Evolutionary conservation across 92 coral and sea anemone species (phyloP).

Genomic region (Paragorgia papillata): DNA sequence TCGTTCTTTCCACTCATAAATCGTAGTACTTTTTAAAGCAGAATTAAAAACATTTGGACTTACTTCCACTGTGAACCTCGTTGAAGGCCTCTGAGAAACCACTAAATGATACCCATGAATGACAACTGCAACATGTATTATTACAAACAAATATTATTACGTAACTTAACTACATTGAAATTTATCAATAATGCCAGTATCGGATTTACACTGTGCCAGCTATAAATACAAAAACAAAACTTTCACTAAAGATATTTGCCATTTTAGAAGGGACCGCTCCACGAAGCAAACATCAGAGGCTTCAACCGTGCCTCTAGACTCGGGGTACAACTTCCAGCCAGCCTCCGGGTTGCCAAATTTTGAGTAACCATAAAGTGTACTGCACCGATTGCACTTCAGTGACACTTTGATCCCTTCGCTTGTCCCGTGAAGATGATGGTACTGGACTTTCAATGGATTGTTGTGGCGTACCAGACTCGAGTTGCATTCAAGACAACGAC

Average conservation of each 20-base stretch:
- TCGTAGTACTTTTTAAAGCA: neutral
- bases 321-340: slow-evolving; percentile 37
- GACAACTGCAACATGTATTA: no score
- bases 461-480: slow-evolving; percentile 16
- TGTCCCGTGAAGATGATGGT: slow-evolving; percentile 27
- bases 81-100: slow-evolving; percentile 25
- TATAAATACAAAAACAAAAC: neutral
- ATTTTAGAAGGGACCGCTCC: slow-evolving; percentile 35
- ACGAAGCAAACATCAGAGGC: slow-evolving; percentile 42
- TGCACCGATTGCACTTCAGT: slow-evolving; percentile 43
- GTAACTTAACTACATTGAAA: no score
- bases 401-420: slow-evolving; percentile 37
- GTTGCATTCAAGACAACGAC: slow-evolving; percentile 15
- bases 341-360: slow-evolving; percentile 43
- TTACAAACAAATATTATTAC: neutral
- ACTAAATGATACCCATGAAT: slow-evolving; percentile 43
- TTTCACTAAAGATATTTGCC: slow-evolving; percentile 45
- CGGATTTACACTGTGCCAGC: neutral
- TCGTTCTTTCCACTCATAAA: no score
- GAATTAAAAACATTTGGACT: neutral
- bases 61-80: slow-evolving; percentile 11
- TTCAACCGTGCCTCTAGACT: slow-evolving; percentile 16
- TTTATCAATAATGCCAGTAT: neutral
- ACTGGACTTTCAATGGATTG: slow-evolving; percentile 27
- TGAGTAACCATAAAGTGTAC: slow-evolving; percentile 31